These are phyloP conservation scores for Drosophila affinis DNA, from an alignment of 2,888 invertebrate species.

Conservation along the genomic window DNA sequence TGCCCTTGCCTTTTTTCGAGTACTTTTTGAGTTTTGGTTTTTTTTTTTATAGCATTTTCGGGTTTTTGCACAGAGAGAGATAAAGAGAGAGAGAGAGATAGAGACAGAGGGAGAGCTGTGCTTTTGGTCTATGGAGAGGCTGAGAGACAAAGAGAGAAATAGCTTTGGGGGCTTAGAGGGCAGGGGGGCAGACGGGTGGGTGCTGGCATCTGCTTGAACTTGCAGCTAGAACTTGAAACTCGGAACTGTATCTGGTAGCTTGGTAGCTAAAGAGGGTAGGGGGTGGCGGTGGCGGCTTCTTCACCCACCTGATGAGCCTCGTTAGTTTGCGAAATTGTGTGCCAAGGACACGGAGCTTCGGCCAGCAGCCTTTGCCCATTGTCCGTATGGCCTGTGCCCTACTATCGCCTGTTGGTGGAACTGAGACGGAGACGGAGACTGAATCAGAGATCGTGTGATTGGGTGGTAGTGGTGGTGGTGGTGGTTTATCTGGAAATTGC, in stretches of 20 bases:
- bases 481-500: slow-evolving; percentile 1
- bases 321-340: slow-evolving; percentile 78
- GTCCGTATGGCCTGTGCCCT: slow-evolving; percentile 43
- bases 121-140: not conserved
- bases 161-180: not conserved
- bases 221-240: not conserved
- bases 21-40: slow-evolving; percentile 35
- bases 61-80: not conserved
- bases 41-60: slow-evolving; percentile 1
- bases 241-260: no score
- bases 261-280: not conserved
- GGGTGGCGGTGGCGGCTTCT: slow-evolving; percentile 28
- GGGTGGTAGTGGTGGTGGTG: not conserved
- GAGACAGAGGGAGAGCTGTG: not conserved
- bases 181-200: not conserved
- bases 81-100: not conserved
- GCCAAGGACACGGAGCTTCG: slow-evolving; percentile 71
- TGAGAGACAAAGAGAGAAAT: not conserved
- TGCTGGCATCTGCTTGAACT: not conserved
- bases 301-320: slow-evolving; percentile 80
- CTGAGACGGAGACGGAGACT: slow-evolving; percentile 30
- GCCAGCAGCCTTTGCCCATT: slow-evolving; percentile 35
- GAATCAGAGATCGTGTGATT: slow-evolving; percentile 22
- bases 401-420: slow-evolving; percentile 29
- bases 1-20: slow-evolving; percentile 41